phyloP scores from a whole-genome alignment of 2,797 vertebrate genomes.

The Pseudopleuronectes americanus region DNA sequence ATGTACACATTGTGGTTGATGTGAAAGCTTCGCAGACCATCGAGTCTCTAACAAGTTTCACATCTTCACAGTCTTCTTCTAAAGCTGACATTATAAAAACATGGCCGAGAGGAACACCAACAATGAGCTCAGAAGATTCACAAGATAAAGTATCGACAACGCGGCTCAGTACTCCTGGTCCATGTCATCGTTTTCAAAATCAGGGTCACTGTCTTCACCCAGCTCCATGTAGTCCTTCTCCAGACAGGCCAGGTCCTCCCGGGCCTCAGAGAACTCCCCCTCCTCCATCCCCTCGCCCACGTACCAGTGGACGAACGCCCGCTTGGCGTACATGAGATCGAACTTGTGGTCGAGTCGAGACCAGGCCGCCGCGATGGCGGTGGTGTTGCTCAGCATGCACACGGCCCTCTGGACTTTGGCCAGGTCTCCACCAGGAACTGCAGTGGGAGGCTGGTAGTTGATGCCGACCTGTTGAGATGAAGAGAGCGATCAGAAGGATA shows the following conservation, averaged over 20 bases:
- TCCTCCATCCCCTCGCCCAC: conserved; percentile 93
- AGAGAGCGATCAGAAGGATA: not conserved
- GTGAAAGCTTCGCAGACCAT: too few species aligned
- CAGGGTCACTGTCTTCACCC: conserved; percentile 66
- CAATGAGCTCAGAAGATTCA: not conserved
- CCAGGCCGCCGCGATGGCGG: conserved; percentile 91
- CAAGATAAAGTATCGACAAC: not conserved
- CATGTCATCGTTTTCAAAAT: conserved; percentile 85
- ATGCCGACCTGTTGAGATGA: conserved; percentile 86
- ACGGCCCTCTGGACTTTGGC: conserved; percentile 89
- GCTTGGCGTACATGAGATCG: conserved; percentile 92
- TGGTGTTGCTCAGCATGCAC: conserved; percentile 93
- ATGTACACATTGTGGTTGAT: not conserved
- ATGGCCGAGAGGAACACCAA: not conserved
- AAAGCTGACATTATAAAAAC: not conserved
- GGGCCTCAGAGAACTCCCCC: conserved; percentile 90
- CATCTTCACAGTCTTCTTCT: not conserved
- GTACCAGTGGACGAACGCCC: conserved; percentile 93
- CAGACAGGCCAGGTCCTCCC: conserved; percentile 90
- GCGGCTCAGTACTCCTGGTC: conserved; percentile 86
- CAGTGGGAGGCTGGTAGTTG: conserved; percentile 90
- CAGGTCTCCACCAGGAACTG: conserved; percentile 88
- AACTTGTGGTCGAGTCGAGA: conserved; percentile 92
- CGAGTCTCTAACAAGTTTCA: not conserved
- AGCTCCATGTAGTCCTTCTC: conserved; percentile 93